Percentiles rank a stretch among this genome's conserved stretches.
phyloP scores from a whole-genome alignment of 2,888 invertebrate species.

The Daptonema setosum region DNA sequence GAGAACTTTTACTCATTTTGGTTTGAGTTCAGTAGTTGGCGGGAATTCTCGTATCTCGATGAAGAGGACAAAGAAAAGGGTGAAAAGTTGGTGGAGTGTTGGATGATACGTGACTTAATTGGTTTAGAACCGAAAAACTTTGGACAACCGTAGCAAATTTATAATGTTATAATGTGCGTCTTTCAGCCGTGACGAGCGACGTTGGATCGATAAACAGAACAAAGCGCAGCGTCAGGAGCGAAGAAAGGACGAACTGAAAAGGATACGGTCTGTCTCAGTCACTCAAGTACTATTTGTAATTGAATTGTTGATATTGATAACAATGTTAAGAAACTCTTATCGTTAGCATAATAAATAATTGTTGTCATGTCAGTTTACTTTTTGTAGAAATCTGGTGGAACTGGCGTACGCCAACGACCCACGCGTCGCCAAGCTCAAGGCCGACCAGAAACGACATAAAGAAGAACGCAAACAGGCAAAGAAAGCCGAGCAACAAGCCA shows the following conservation, averaged over 20 bases:
- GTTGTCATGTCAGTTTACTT: no score
- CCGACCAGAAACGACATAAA: slow-evolving; percentile 62
- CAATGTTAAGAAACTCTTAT: no score
- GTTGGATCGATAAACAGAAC: slow-evolving; percentile 96
- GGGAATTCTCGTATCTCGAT: slow-evolving; percentile 92
- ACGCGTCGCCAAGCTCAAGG: slow-evolving; percentile 68
- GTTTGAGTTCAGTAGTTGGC: slow-evolving; percentile 90
- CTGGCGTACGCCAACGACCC: slow-evolving; percentile 81
- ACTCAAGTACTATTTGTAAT: no score
- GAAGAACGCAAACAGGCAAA: slow-evolving; percentile 25
- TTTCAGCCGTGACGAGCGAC: slow-evolving; percentile 58
- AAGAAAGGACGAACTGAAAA: slow-evolving; percentile 85
- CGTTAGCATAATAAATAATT: no score
- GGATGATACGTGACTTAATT: slow-evolving; percentile 2
- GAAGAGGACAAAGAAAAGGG: slow-evolving; percentile 97
- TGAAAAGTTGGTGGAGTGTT: slow-evolving; percentile 40
- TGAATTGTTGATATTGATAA: no score
- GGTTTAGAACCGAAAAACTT: not conserved
- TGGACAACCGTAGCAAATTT: no score
- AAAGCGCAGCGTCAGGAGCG: slow-evolving; percentile 62
- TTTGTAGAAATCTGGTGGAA: slow-evolving; percentile 68
- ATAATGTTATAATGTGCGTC: no score
- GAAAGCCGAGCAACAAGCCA: slow-evolving; percentile 46
- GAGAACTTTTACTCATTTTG: slow-evolving; percentile 88
- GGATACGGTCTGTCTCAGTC: no score